Evolutionary conservation across 2,797 vertebrate species (phyloP).

Genomic region (Pangasius sanitwongsei): DNA sequence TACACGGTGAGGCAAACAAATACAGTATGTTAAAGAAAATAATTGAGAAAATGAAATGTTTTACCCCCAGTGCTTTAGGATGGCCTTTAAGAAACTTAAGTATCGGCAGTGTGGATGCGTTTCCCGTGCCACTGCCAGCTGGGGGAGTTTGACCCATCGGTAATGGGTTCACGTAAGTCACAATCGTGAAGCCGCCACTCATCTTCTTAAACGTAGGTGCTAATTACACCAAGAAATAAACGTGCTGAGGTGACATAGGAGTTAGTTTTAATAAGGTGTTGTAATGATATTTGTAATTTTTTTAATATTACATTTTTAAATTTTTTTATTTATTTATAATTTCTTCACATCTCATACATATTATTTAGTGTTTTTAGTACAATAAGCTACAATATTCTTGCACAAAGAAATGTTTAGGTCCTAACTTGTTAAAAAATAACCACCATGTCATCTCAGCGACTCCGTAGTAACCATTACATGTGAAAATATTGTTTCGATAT

Average conservation of each 20-base stretch:
- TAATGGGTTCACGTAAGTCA: neutral
- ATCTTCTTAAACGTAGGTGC: neutral
- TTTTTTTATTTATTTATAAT: neutral
- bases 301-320: no score
- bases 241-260: no score
- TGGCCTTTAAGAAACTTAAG: neutral
- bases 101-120: neutral
- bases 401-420: neutral
- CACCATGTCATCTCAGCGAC: neutral
- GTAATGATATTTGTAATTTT: neutral
- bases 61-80: constrained; percentile 10
- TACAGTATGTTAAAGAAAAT: neutral
- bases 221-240: neutral
- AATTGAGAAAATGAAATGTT: neutral
- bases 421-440: neutral
- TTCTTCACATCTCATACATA: no score
- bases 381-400: neutral
- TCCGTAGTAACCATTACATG: no score
- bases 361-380: neutral
- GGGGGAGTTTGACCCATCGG: neutral
- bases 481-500: neutral
- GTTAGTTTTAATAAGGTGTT: neutral
- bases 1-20: neutral
- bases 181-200: neutral
- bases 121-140: neutral